Evolutionary conservation across 1,140 invertebrate genomes (phyloP), one percentile per base, ranked within the genome.

Genomic region (Heliconius hermathena): DNA sequence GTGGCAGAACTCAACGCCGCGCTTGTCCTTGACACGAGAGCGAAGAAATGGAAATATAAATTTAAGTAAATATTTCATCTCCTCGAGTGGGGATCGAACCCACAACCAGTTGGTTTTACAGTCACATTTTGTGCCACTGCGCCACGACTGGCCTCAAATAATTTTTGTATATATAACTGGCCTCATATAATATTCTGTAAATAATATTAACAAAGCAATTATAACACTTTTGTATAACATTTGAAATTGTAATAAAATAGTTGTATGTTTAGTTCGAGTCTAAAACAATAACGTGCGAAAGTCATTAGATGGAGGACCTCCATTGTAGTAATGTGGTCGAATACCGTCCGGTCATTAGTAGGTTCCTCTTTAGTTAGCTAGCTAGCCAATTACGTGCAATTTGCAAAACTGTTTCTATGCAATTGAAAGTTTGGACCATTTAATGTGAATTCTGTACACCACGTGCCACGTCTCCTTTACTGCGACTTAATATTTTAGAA

Each of bases 351-450:
- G 81, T 86, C 86, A 88, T 90, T 89, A 89, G 84, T 80, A 83
- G 82, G 87, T 87, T 87, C 85, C 88, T 84, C 84, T 85, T 84
- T 81, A 85, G 75, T 81, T 78, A 87, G 79, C 82, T 82, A n/a
- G n/a, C 73, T 82, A n/a, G 85, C 85, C 89, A 91, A 90, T 90
- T 89, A 87, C 88, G 81, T 88, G 84, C 87, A 88, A 89, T 91
- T 91, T 90, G 85, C 82, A 84, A 82, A 84, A 81, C 72, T 74
- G 74, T 79, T 87, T 86, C 83, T 76, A 80, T 72, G 81, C 81
- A 73, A 86, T 84, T 82, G 36, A 89, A 89, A 90, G 82, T 90
- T 89, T 84, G 73, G 79, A 83, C 85, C 86, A 81, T 89, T 86
- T 88, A 84, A 84, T 88, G 87, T 73, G 33, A 70, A 88, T 89